Evolutionary conservation across 2,113 vertebrate genomes (phyloP).

Genomic region (Bubo scandiacus): DNA sequence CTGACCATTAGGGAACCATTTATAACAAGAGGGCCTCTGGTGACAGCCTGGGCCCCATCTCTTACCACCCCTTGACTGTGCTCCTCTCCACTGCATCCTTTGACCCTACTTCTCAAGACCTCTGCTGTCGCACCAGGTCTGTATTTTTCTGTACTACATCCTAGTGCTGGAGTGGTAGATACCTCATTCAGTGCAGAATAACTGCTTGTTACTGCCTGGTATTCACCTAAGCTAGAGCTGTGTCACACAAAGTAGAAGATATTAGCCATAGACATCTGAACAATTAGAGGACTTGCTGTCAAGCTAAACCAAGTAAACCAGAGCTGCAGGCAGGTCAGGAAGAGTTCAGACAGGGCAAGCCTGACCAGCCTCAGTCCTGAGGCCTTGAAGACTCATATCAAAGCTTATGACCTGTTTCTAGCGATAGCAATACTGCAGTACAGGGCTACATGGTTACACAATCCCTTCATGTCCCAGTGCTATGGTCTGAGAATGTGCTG

Average conservation of each 20-base stretch:
- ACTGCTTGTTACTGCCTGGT: neutral
- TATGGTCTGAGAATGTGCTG: neutral
- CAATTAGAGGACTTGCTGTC: neutral
- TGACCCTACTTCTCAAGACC: neutral
- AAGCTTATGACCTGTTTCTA: neutral
- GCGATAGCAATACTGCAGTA: neutral
- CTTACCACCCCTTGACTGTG: neutral
- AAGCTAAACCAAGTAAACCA: neutral
- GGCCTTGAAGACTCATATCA: neutral
- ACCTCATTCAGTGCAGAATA: neutral
- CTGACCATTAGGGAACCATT: neutral
- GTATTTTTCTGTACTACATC: neutral
- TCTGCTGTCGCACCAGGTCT: neutral
- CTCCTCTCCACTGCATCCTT: neutral
- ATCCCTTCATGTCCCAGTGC: neutral
- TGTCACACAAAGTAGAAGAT: neutral
- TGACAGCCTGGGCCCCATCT: neutral
- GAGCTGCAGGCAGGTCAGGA: neutral
- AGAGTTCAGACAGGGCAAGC: neutral
- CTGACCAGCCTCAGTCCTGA: neutral
- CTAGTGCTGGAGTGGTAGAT: neutral
- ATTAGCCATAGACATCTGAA: neutral
- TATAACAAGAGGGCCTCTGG: neutral
- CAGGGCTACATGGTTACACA: neutral
- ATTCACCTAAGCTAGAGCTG: neutral